Conservation (phyloP, 2,797 vertebrate genomes). For the Bucorvus abyssinicus region DNA sequence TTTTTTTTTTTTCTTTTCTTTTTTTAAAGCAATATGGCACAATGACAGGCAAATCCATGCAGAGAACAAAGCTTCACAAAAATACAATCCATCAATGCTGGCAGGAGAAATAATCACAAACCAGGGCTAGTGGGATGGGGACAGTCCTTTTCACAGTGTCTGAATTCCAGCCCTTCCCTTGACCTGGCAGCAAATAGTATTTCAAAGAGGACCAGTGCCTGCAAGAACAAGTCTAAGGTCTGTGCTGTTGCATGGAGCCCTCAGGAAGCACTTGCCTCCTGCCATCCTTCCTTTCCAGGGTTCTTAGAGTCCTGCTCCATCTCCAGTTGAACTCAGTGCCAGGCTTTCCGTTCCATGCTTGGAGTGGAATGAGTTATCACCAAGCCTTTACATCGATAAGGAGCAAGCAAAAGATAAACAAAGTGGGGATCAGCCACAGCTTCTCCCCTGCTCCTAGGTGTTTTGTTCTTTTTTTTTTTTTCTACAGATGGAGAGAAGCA, state of each 20-base stretch:
- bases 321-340: background rate
- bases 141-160: constrained; percentile 15
- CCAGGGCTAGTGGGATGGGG: background rate
- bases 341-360: background rate
- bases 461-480: background rate
- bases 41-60: constrained; percentile 43
- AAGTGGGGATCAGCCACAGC: background rate
- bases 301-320: background rate
- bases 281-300: background rate
- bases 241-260: background rate
- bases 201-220: background rate
- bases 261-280: background rate
- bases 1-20: background rate
- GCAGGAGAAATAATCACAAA: constrained; percentile 25
- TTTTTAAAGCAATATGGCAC: constrained; percentile 5
- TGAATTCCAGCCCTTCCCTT: background rate
- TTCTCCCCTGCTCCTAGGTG: background rate
- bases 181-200: background rate
- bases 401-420: background rate
- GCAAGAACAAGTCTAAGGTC: background rate
- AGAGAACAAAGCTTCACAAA: constrained; percentile 35
- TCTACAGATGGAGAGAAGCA: background rate
- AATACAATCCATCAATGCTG: constrained; percentile 18
- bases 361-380: background rate
- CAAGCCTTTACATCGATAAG: background rate